phyloP scores from a whole-genome alignment of 2,797 vertebrate genomes.

The Myotis pilosus region DNA sequence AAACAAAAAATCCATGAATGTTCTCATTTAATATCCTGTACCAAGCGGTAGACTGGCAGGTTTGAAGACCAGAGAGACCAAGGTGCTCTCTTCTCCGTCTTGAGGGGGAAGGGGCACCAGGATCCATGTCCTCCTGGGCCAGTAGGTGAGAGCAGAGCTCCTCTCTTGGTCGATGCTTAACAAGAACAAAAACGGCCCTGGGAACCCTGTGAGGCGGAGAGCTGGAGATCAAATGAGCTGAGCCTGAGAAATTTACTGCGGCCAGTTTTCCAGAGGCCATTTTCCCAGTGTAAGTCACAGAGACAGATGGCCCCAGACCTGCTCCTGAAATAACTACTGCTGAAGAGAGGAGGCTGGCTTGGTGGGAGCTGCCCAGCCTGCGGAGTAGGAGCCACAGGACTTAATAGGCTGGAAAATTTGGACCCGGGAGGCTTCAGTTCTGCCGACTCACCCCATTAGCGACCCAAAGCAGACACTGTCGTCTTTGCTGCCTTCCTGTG shows the following conservation, averaged over 20 bases:
- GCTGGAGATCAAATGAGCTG: constrained; percentile 25
- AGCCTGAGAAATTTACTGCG: constrained; percentile 62
- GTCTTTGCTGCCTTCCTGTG: not conserved
- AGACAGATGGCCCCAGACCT: constrained; percentile 60
- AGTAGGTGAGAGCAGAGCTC: not conserved
- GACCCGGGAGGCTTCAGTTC: not conserved
- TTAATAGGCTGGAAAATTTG: constrained; percentile 32
- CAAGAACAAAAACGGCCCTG: not conserved
- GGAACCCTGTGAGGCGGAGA: constrained; percentile 17
- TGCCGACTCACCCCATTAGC: not conserved
- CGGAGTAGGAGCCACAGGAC: not conserved
- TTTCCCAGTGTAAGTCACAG: constrained; percentile 71
- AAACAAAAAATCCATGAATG: not conserved
- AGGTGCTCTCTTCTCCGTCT: not conserved
- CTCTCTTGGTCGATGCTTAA: not conserved
- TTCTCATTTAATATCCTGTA: not conserved
- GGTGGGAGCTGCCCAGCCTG: not conserved
- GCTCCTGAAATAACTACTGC: constrained; percentile 62
- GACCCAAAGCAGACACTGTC: not conserved
- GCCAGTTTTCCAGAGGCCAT: constrained; percentile 50
- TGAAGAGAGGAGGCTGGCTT: not conserved
- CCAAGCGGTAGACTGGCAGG: not conserved
- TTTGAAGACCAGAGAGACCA: not conserved
- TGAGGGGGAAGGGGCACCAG: not conserved
- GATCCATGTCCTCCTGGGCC: not conserved